Base-by-base conservation (phyloP, 2,797 vertebrate genomes). In the Cyprinella venusta region DNA sequence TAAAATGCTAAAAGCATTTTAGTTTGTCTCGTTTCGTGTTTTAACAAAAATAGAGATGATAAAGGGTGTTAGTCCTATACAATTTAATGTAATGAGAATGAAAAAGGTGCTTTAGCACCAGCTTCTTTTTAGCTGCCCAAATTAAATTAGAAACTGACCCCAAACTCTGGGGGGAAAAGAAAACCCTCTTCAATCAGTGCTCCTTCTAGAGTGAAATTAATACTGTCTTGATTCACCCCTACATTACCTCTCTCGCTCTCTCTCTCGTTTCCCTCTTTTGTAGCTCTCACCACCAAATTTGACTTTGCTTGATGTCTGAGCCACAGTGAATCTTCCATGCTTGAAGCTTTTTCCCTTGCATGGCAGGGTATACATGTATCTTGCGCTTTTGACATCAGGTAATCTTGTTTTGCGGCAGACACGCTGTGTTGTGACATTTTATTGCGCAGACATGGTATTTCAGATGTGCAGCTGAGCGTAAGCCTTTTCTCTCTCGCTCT, bases 381-480 rank as follows among this genome's bases (percentile, higher is more conserved):
- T 61, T 48, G 21, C 52, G 54, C 63, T 80, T 83, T 74, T 78
- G 82, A 80, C 67, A 76, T 64, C 78, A 86, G 78, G 81, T 86
- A 84, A 84, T 84, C 81, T 84, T 72, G 67, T 64, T 83, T 74
- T 86, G 72, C 40, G 50, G 79, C 82, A 80, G 67, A 24, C 38
- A 56, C 48, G 30, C 26, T n/a, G n/a, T 81, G 81, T 84, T 86
- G 85, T 86, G 85, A 86, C 82, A 84, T 84, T 84, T 81, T 63
- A 77, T 77, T 70, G 61, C 76, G 38, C 69, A 80, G 82, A 54
- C 71, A 59, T 74, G 82, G 67, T 86, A 81, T 84, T 81, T 84
- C 56, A 72, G 80, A 76, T 84, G 82, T 70, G 50, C 74, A 81
- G 82, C 68, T 86, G 74, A 86, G 85, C 79, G 48, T 86, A 64